phyloP scores from a whole-genome alignment of 2,888 invertebrate species.

The Flexamia atlantica region DNA sequence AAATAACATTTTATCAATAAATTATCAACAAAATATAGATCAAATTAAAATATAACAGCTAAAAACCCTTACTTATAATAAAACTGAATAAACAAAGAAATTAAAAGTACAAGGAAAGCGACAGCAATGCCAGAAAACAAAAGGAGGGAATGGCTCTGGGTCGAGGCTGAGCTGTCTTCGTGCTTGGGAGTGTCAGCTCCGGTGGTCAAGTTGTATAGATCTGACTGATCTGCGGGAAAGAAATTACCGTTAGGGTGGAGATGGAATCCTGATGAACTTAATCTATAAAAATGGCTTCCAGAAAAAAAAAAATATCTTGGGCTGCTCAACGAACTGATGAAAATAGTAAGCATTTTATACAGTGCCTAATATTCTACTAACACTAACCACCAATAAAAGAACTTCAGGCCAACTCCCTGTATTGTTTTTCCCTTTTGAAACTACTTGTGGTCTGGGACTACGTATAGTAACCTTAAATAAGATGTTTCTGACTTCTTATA shows the following conservation, averaged over 20 bases:
- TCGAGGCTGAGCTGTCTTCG: conserved; percentile 33
- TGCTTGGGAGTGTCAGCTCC: conserved; percentile 20
- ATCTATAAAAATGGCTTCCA: too few species aligned
- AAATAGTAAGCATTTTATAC: not conserved
- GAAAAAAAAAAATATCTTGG: too few species aligned
- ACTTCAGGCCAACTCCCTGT: too few species aligned
- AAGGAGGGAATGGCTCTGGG: conserved; percentile 5
- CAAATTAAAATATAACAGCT: not conserved
- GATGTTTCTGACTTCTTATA: too few species aligned
- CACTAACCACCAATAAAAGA: too few species aligned
- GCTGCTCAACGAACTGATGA: too few species aligned
- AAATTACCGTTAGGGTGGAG: not conserved
- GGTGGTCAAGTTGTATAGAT: conserved; percentile 46
- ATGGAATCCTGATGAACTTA: too few species aligned
- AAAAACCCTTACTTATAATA: conserved; percentile 15
- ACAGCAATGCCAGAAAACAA: not conserved
- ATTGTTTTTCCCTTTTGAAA: too few species aligned
- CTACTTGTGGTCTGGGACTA: too few species aligned
- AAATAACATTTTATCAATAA: conserved; percentile 36
- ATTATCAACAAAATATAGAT: conserved; percentile 35
- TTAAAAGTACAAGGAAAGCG: conserved; percentile 22
- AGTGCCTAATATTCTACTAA: not conserved
- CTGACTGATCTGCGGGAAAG: conserved; percentile 32
- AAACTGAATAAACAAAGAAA: conserved; percentile 49
- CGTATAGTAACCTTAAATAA: too few species aligned